phyloP scores from a whole-genome alignment of 2,888 invertebrate genomes.

The Caenorhabditis doughertyi region DNA sequence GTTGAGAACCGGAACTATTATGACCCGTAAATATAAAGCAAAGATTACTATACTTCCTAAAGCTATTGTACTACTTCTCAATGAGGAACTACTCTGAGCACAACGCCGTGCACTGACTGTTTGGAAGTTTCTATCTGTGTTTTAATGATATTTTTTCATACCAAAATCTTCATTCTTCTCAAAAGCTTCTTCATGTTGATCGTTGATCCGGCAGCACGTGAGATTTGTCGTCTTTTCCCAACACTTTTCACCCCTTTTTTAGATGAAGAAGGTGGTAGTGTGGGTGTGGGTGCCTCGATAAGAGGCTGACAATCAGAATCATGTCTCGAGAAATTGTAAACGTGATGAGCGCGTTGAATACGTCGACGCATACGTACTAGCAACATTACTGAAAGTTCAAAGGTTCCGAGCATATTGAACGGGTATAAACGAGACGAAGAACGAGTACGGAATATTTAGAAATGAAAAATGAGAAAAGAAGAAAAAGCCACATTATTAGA shows the following conservation, averaged over 20 bases:
- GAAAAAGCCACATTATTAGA: background rate
- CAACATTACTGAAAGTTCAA: constrained; percentile 37
- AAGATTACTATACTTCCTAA: too few relatives aligned
- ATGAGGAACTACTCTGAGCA: too few relatives aligned
- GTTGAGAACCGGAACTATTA: too few relatives aligned
- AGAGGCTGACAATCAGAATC: constrained; percentile 56
- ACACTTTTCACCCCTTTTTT: background rate
- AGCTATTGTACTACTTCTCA: too few relatives aligned
- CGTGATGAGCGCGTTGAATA: constrained; percentile 35
- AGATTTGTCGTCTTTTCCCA: background rate
- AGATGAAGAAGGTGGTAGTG: background rate
- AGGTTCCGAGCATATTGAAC: background rate
- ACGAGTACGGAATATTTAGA: background rate
- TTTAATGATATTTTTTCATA: background rate
- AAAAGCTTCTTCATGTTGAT: constrained; percentile 33
- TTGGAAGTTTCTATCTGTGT: too few relatives aligned
- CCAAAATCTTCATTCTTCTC: constrained; percentile 40
- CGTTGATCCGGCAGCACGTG: constrained; percentile 12
- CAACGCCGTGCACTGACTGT: too few relatives aligned
- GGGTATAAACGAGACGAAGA: background rate
- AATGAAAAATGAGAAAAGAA: background rate
- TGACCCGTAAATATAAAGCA: too few relatives aligned
- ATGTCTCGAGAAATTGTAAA: constrained; percentile 27
- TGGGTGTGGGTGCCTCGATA: constrained; percentile 44
- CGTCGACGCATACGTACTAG: constrained; percentile 51